phyloP scores from a whole-genome alignment of 1,140 invertebrate species.

The Chrysomallon squamiferum region DNA sequence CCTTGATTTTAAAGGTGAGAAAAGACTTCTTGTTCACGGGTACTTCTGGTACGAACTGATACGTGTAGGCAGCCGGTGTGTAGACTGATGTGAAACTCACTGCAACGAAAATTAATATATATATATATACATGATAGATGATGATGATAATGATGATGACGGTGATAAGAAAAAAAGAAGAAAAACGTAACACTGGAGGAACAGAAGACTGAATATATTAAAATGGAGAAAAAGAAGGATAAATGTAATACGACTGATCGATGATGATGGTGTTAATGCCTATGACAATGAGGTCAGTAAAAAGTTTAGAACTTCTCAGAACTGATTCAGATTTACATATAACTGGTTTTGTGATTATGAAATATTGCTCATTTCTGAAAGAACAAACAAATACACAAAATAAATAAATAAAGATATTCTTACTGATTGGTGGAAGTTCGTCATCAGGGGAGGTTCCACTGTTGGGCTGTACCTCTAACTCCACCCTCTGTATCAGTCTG shows the following conservation, averaged over 20 bases:
- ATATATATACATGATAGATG: background rate
- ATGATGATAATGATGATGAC: no score
- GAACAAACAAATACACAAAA: background rate
- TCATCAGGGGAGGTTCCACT: conserved; percentile 32
- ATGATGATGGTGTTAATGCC: no score
- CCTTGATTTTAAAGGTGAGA: conserved; percentile 58
- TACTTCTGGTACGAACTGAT: conserved; percentile 57
- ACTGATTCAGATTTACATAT: no score
- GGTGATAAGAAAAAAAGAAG: no score
- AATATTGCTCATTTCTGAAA: no score
- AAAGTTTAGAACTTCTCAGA: no score
- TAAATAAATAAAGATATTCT: conserved; percentile 17
- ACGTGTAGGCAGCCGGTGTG: conserved; percentile 54
- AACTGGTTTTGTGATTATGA: no score
- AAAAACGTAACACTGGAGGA: background rate
- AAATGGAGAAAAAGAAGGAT: background rate
- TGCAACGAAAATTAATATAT: conserved; percentile 24
- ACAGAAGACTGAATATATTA: background rate
- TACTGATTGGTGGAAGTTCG: conserved; percentile 49
- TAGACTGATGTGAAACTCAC: conserved; percentile 59
- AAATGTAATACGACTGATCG: no score
- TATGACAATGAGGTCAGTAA: no score
- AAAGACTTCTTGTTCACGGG: conserved; percentile 53
- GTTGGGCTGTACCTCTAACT: conserved; percentile 49
- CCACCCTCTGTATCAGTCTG: conserved; percentile 42